Evolutionary conservation across 2,888 invertebrate genomes (phyloP).

Genomic region (Phragmatobia fuliginosa): DNA sequence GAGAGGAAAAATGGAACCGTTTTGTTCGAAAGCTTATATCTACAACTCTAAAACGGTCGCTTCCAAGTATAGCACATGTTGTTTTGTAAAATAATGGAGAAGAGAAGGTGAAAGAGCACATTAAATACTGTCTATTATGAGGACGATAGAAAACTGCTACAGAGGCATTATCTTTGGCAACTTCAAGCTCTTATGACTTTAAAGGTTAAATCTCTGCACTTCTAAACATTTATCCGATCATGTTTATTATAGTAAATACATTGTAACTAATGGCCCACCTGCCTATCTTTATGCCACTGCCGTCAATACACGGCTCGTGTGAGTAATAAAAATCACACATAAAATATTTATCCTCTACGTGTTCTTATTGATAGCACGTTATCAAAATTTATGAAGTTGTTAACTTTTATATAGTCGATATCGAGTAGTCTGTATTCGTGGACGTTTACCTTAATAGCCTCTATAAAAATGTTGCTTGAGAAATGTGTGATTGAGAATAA

Average conservation of each 20-base stretch:
- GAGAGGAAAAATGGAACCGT: too few species aligned
- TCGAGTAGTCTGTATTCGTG: conserved; percentile 50
- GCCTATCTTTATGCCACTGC: conserved; percentile 53
- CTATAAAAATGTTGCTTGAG: conserved; percentile 48
- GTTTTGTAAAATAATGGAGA: too few species aligned
- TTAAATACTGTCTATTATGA: too few species aligned
- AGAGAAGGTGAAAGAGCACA: too few species aligned
- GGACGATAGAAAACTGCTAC: too few species aligned
- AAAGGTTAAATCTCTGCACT: neutral
- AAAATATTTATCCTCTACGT: conserved; percentile 71
- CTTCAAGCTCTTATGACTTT: neutral
- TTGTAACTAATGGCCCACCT: conserved; percentile 38
- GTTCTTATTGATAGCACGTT: conserved; percentile 74
- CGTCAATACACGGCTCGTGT: conserved; percentile 49
- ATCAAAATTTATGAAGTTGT: conserved; percentile 77
- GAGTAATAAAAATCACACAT: conserved; percentile 64
- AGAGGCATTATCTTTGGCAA: too few species aligned
- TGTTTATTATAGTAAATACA: conserved; percentile 9
- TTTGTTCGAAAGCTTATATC: too few species aligned
- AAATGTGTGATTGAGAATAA: conserved; percentile 48
- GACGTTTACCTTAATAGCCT: conserved; percentile 48
- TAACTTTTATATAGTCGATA: conserved; percentile 72
- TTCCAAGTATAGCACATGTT: too few species aligned
- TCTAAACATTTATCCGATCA: neutral
- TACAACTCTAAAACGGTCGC: too few species aligned